phyloP scores from a whole-genome alignment of 2,113 vertebrate species.

The Grus americana region DNA sequence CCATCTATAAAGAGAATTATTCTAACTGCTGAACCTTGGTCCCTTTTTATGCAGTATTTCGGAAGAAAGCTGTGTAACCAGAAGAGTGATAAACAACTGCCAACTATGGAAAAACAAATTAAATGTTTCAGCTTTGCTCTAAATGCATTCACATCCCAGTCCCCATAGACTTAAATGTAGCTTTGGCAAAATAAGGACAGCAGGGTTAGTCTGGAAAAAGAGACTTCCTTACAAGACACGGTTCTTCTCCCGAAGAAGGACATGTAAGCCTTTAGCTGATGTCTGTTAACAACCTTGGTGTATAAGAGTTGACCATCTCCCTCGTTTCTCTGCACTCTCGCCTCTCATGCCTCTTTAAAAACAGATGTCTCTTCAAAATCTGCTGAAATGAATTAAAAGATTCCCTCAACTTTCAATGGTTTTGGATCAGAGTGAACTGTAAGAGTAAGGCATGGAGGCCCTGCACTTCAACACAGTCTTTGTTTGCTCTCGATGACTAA shows the following conservation, averaged over 20 bases:
- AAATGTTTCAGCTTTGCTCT: not conserved
- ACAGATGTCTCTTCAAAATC: not conserved
- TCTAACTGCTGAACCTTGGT: constrained; percentile 1
- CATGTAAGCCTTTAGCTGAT: not conserved
- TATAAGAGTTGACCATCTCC: not conserved
- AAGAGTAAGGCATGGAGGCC: not conserved
- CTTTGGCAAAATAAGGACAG: not conserved
- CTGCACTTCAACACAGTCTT: not conserved
- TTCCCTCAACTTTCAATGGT: not conserved
- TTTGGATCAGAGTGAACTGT: not conserved
- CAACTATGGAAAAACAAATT: not conserved
- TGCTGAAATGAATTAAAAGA: not conserved
- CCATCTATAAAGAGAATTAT: constrained; percentile 40
- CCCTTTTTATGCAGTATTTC: not conserved
- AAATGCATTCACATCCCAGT: not conserved
- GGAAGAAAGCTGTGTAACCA: not conserved
- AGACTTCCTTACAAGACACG: not conserved
- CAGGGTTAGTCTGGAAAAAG: not conserved
- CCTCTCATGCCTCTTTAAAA: not conserved
- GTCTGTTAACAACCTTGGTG: not conserved
- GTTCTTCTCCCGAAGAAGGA: not conserved
- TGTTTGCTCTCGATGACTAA: not conserved
- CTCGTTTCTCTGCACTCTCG: not conserved
- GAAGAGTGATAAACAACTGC: not conserved
- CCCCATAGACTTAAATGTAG: not conserved